Evolutionary conservation across 2,888 invertebrate species (phyloP).

Genomic region (Sinohyriopsis cumingii): DNA sequence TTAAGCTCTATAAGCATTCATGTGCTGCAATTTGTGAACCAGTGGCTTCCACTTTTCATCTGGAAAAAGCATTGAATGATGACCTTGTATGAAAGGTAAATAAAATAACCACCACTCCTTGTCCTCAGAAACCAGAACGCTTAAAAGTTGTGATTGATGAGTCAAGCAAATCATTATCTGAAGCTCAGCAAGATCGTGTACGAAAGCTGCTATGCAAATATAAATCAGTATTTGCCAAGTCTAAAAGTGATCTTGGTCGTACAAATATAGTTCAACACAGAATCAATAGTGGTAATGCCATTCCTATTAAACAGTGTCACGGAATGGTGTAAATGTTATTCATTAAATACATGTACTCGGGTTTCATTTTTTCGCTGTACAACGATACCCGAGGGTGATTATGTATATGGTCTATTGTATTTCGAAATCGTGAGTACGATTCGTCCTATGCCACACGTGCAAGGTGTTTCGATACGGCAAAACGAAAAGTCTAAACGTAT

Average conservation of each 20-base stretch:
- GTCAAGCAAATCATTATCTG: too few species aligned
- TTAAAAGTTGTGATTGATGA: background rate
- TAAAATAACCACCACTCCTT: background rate
- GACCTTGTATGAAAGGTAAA: background rate
- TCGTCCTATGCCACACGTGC: too few species aligned
- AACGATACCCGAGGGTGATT: too few species aligned
- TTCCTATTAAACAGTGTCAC: background rate
- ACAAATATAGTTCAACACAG: constrained; percentile 1
- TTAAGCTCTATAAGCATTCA: background rate
- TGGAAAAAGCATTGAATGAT: background rate
- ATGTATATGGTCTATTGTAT: too few species aligned
- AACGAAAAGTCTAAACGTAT: too few species aligned
- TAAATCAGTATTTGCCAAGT: background rate
- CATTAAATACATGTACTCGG: too few species aligned
- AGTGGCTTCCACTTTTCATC: background rate
- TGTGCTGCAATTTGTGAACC: background rate
- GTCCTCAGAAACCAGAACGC: background rate
- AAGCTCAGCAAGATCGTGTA: background rate
- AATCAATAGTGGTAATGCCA: background rate
- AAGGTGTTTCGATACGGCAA: too few species aligned
- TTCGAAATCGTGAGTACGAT: too few species aligned
- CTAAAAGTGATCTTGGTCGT: constrained; percentile 6
- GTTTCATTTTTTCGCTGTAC: too few species aligned
- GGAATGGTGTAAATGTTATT: too few species aligned
- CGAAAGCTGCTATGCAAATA: constrained; percentile 4